Percentiles rank a stretch among this genome's conserved stretches.
Conservation (phyloP, 2,113 vertebrate species). For the Ptychochromis oligacanthus region DNA sequence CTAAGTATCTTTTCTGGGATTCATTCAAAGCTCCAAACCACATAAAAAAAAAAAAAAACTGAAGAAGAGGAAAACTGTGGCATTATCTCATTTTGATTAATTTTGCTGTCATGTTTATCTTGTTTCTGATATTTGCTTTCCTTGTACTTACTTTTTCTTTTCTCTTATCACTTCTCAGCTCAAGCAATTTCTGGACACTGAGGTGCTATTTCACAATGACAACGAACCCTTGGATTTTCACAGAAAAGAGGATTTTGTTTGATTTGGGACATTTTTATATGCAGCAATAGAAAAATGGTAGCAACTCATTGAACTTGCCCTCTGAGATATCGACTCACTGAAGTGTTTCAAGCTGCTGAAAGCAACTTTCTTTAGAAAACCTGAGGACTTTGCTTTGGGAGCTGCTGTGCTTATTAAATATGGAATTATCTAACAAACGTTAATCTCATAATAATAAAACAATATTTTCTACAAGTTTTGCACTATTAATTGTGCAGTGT, state of each 20-base stretch:
- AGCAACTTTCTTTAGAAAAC: slow-evolving; percentile 50
- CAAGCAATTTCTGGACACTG: slow-evolving; percentile 90
- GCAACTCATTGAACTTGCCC: slow-evolving; percentile 45
- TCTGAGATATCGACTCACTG: slow-evolving; percentile 15
- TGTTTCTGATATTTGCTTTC: not conserved
- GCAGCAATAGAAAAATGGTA: slow-evolving; percentile 45
- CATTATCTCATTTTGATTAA: not conserved
- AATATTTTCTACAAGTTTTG: slow-evolving; percentile 82
- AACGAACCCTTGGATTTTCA: slow-evolving; percentile 1
- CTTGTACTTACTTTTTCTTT: slow-evolving; percentile 21
- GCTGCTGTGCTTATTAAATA: slow-evolving; percentile 63
- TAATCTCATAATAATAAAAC: slow-evolving; percentile 75
- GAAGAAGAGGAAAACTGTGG: not conserved
- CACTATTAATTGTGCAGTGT: slow-evolving; percentile 87
- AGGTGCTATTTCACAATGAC: slow-evolving; percentile 74
- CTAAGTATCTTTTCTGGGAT: not conserved
- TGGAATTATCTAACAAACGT: slow-evolving; percentile 68
- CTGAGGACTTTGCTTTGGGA: slow-evolving; percentile 34
- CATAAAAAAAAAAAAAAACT: not conserved
- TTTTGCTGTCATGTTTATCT: not conserved
- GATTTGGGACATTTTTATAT: slow-evolving; percentile 36
- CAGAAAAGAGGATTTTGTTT: slow-evolving; percentile 50
- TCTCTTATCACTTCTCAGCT: slow-evolving; percentile 77
- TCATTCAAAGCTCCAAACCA: not conserved
- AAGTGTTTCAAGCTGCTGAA: slow-evolving; percentile 46